Conservation (phyloP, 1,140 invertebrate genomes). For the Eurytemora carolleeae region DNA sequence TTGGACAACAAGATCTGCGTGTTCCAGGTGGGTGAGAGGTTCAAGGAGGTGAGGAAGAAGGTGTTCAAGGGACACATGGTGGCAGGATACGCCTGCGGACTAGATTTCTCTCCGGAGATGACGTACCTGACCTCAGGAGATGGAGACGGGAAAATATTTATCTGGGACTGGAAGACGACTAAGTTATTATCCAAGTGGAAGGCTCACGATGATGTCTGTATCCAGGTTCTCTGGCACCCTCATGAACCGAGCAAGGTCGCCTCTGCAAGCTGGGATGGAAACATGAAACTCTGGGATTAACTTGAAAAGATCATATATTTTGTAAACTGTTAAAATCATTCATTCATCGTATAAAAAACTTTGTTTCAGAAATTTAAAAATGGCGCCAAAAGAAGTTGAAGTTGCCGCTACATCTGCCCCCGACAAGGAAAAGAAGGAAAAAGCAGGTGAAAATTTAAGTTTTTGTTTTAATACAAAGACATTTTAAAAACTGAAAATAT, state of each 20-base stretch:
- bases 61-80: constrained; percentile 97
- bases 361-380: not conserved
- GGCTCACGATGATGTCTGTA: constrained; percentile 94
- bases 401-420: not conserved
- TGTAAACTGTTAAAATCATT: not conserved
- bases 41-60: constrained; percentile 95
- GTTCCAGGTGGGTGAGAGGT: constrained; percentile 87
- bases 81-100: constrained; percentile 87
- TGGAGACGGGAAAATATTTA: constrained; percentile 92
- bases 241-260: constrained; percentile 91
- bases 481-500: no score
- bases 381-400: not conserved
- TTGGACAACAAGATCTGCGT: constrained; percentile 99
- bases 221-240: constrained; percentile 86
- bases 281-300: constrained; percentile 97
- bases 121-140: constrained; percentile 97
- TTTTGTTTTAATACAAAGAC: no score
- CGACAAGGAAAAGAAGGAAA: not conserved
- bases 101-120: constrained; percentile 98
- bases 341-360: no score
- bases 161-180: constrained; percentile 99
- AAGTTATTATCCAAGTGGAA: constrained; percentile 97
- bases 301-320: not conserved
- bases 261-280: constrained; percentile 92
- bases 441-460: not conserved